Conservation (phyloP, 2,888 invertebrate species). For the Fragum sueziense region DNA sequence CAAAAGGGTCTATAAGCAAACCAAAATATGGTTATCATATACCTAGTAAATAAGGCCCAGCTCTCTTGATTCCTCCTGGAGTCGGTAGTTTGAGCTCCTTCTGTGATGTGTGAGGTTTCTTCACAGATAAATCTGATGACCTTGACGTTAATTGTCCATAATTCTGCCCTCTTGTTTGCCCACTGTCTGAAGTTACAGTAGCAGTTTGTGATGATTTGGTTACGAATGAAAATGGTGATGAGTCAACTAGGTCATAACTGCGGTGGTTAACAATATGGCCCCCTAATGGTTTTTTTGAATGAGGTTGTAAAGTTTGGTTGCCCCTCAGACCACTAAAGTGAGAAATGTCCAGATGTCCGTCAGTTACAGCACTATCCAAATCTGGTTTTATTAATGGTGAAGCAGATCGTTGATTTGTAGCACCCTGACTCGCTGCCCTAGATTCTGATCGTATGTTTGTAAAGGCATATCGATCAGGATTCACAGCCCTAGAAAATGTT, state of each 20-base stretch:
- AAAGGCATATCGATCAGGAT: constrained; percentile 9
- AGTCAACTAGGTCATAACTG: neutral
- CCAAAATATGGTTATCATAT: constrained; percentile 10
- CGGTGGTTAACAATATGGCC: neutral
- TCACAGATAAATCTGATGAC: neutral
- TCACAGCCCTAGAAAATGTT: neutral
- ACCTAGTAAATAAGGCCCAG: constrained; percentile 87
- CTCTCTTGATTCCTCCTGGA: constrained; percentile 82
- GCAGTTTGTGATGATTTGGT: constrained; percentile 3
- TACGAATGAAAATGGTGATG: neutral
- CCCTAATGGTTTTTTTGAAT: neutral
- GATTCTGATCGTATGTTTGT: constrained; percentile 8
- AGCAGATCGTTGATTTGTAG: neutral
- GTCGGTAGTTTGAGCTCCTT: constrained; percentile 52
- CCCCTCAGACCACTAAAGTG: neutral
- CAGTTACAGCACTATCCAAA: neutral
- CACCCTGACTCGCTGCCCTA: neutral
- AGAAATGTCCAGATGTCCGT: neutral
- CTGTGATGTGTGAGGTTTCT: neutral
- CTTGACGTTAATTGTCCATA: neutral
- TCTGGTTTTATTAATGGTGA: neutral
- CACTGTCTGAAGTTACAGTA: constrained; percentile 7
- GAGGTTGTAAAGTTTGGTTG: neutral
- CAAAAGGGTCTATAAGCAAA: too few relatives aligned
- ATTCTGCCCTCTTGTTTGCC: neutral